Base-by-base conservation (phyloP, 1,140 invertebrate genomes). In the Papilio xuthus region DNA sequence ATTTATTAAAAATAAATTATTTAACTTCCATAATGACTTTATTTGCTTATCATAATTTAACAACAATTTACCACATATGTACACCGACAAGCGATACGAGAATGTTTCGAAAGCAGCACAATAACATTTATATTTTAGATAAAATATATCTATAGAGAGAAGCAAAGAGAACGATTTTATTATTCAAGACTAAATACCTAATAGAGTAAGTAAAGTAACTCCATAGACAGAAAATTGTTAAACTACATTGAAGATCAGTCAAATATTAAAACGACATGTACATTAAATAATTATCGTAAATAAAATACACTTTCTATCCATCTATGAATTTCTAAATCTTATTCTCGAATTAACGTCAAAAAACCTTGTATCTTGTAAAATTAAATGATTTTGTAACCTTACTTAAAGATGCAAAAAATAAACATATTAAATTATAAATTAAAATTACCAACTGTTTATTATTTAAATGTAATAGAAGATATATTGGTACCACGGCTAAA, bases 231-330 rank as follows among this genome's bases (percentile, higher is more conserved):
- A 44, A 76, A 74, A 78, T 79, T 63, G 73, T 80, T 80, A 78
- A 71, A 79, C 85, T 82, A 85, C 85, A 63, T 79, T 85, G 79
- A 82, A 88, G 84, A 86, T 85, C 86, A 86, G 85, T 86, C 84
- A 79, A 80, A 82, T 82, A 80, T 77, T 73, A 79, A 37, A 47
- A 76, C 42, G 26, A 79, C 53, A 75, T 28, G 41, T 78, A 73
- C 28, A 75, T 56, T n/a, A 73, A 63, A 41, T 78, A 74, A 53
- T 78, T 53, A 15, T 74, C n/a, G n/a, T n/a, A n/a, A 12, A 56
- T 41, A 76, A 70, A 50, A 67, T 15, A 28, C 12, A 67, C 26
- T 67, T 20, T 23, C 18, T 50, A 6, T 12, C 4, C 47, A 41
- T 41, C 4, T 20, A 53, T n/a, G 7, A n/a, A n/a, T 20, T 53